Conservation (phyloP, 2,797 vertebrate genomes). For the Neosalanx taihuensis region DNA sequence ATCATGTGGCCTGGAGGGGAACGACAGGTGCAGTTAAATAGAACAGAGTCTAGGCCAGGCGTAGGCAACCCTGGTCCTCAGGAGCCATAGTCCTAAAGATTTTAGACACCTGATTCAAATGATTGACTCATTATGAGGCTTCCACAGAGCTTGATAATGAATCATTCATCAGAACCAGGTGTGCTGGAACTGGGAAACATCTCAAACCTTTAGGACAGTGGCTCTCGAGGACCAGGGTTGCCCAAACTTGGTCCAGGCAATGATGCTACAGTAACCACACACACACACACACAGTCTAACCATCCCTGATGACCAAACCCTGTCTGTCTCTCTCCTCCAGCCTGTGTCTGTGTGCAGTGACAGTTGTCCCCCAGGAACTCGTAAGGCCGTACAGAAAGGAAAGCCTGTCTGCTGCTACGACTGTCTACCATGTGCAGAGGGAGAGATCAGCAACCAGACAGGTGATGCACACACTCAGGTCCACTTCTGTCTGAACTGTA, state of each 20-base stretch:
- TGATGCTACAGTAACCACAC: neutral
- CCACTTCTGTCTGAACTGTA: too few relatives aligned
- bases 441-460: conserved; percentile 73
- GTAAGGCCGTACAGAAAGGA: conserved; percentile 68
- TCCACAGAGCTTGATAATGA: too few relatives aligned
- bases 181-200: too few relatives aligned
- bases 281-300: neutral
- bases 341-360: conserved; percentile 72
- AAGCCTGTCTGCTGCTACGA: conserved; percentile 70
- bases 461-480: conserved; percentile 46
- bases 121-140: too few relatives aligned
- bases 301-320: neutral
- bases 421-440: conserved; percentile 67
- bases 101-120: too few relatives aligned
- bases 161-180: too few relatives aligned
- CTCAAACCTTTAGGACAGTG: too few relatives aligned
- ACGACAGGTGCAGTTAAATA: conserved; percentile 46
- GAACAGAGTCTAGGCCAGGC: too few relatives aligned
- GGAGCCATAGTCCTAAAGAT: too few relatives aligned
- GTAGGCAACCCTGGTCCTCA: too few relatives aligned
- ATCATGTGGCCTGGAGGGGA: conserved; percentile 66
- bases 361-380: conserved; percentile 65
- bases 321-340: conserved; percentile 30
- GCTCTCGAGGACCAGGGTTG: too few relatives aligned
- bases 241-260: too few relatives aligned